A percentile compares a stretch with the other conserved stretches of the same genome.
Conservation (phyloP, 2,113 vertebrate genomes). For the Atlantisia rogersi region DNA sequence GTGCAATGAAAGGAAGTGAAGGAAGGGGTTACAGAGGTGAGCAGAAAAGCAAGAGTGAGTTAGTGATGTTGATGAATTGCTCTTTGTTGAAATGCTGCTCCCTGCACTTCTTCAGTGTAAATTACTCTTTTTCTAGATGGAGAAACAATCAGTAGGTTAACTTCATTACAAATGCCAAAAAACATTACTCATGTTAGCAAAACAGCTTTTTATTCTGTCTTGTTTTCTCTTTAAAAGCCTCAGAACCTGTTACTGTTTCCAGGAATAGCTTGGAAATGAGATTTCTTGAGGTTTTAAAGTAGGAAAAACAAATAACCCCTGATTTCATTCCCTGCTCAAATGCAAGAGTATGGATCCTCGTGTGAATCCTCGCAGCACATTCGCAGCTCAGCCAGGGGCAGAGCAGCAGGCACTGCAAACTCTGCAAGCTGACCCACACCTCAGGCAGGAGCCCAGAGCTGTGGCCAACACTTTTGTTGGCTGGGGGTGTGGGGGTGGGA, state of each 20-base stretch:
- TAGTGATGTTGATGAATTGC: not conserved
- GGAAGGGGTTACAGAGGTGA: not conserved
- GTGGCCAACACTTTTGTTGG: accelerated
- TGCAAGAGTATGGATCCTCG: not conserved
- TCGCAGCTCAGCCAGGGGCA: accelerated
- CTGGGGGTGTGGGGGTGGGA: not conserved
- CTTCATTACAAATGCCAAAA: not conserved
- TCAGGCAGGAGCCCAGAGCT: not conserved
- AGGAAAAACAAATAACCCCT: not conserved
- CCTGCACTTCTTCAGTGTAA: not conserved
- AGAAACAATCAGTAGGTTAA: not conserved
- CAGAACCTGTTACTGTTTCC: not conserved
- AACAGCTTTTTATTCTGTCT: not conserved
- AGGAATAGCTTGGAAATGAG: not conserved
- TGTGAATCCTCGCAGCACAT: not conserved
- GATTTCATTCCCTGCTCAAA: not conserved
- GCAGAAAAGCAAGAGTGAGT: not conserved
- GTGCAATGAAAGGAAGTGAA: not conserved
- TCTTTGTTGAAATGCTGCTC: not conserved
- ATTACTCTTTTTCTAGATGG: not conserved
- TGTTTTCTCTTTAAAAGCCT: not conserved
- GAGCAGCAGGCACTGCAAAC: not conserved
- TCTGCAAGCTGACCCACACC: accelerated
- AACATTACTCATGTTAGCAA: slow-evolving; percentile 2
- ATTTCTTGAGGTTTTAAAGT: not conserved